Conservation (phyloP, 2,888 invertebrate genomes). For the Campaea margaritaria region DNA sequence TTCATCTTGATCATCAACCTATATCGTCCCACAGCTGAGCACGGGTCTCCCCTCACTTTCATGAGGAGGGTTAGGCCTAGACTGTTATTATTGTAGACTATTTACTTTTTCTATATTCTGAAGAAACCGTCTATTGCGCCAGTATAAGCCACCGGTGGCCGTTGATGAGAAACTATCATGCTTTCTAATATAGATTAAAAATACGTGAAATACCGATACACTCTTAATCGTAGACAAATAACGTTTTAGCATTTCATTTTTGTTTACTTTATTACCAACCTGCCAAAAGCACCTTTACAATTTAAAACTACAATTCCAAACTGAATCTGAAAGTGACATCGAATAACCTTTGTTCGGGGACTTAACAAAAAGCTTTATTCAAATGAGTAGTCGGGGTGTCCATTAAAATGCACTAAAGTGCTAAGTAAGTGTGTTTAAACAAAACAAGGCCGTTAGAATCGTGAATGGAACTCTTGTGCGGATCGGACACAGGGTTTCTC, state of each 20-base stretch:
- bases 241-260: not conserved
- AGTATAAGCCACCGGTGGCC: too few relatives aligned
- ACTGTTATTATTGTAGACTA: too few relatives aligned
- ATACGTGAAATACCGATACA: too few relatives aligned
- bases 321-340: not conserved
- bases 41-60: too few relatives aligned
- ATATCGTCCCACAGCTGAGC: too few relatives aligned
- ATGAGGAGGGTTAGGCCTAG: too few relatives aligned
- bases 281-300: not conserved
- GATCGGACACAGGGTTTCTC: constrained; percentile 75
- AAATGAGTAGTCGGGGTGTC: constrained; percentile 36
- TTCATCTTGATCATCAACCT: too few relatives aligned
- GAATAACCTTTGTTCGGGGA: constrained; percentile 2
- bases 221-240: too few relatives aligned
- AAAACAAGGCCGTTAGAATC: constrained; percentile 71
- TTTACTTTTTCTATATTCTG: too few relatives aligned
- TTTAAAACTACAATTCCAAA: not conserved
- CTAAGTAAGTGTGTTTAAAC: constrained; percentile 65
- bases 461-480: constrained; percentile 68
- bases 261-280: not conserved
- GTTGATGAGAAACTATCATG: too few relatives aligned
- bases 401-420: constrained; percentile 57
- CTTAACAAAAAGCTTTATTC: constrained; percentile 35
- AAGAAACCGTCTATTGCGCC: too few relatives aligned
- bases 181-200: too few relatives aligned